Base-by-base conservation (phyloP, 2,113 vertebrate species). In the Ageneiosus marmoratus region DNA sequence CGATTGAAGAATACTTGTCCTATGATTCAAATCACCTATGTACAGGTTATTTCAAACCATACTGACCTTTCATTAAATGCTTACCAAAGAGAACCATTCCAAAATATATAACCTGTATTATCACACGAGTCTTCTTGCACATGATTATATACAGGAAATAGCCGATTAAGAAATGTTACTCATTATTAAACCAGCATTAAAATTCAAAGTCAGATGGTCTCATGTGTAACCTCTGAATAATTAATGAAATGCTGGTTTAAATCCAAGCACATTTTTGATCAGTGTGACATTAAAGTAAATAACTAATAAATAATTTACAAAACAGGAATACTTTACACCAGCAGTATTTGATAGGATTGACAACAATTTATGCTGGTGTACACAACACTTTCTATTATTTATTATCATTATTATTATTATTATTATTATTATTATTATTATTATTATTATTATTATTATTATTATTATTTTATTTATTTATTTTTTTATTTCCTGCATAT, bases 291-390 rank as follows among this genome's bases (percentile, higher is more conserved):
- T 74, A 82, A 82, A 82, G 69, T 82, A 74, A 82, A 74, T 82
- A 74, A 74, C 69, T 82, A 82, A 74, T 82, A 74, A 74, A 55
- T 82, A 53, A 82, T 82, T 82, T 82, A 62, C 80, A 82, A 82
- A 82, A 51, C 69, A 82, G 34, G 20, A 74, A 46, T 34, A 60
- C 65, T 73, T 81, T 15, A 81, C 51, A 81, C 10, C 41, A 37
- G 60, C 20, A 48, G 4, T 74, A 48, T 73, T 74, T 34, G n/a
- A 29, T 58, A 60, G 69, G n/a, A 50, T 41, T 22, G n/a, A 60
- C 73, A 11, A 37, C 16, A 48, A 50, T 27, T 58, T 15, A 15
- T 73, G 48, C 72, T 75, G 5, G 48, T 22, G 16, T 53, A 75
- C 72, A 53, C 11, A 16, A 16, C 10, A 27, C 27, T 51, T 75